Percentiles rank a stretch among this genome's conserved stretches.
Conservation (phyloP, 2,797 vertebrate species). For the Pteronotus mesoamericanus region DNA sequence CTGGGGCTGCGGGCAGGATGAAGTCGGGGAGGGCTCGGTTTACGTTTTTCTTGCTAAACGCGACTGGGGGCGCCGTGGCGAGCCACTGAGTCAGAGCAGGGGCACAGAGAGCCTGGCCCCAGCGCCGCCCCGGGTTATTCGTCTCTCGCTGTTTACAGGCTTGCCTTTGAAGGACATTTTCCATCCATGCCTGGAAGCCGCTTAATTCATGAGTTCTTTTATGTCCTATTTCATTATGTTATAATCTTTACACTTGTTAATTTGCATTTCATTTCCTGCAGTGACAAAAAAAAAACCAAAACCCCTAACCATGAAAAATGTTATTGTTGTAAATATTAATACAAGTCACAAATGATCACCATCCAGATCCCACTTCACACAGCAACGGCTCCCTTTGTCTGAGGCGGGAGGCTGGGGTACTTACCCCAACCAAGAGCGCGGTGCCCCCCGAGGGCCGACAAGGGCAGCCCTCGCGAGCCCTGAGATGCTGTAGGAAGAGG, state of each 20-base stretch:
- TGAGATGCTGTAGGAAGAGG: neutral
- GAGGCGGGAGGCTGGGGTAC: constrained; percentile 4
- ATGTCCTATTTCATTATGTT: constrained; percentile 80
- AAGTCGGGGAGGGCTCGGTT: neutral
- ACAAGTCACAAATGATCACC: constrained; percentile 66
- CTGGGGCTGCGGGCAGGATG: neutral
- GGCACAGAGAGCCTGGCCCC: neutral
- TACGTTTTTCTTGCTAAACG: neutral
- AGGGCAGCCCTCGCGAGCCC: neutral
- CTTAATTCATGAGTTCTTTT: constrained; percentile 80
- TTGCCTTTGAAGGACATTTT: constrained; percentile 76
- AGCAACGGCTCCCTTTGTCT: constrained; percentile 29
- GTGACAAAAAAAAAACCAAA: constrained; percentile 20
- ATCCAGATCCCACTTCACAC: constrained; percentile 22
- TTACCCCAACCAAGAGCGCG: neutral
- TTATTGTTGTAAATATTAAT: constrained; percentile 81
- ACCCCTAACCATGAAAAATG: constrained; percentile 48
- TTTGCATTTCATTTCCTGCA: constrained; percentile 82
- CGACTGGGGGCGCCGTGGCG: neutral
- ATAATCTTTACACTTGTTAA: constrained; percentile 81
- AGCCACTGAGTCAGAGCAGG: neutral
- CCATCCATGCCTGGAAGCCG: constrained; percentile 70
- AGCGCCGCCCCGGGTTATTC: constrained; percentile 45
- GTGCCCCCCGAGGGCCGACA: accelerated
- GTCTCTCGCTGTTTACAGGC: constrained; percentile 66